phyloP scores from a whole-genome alignment of 2,797 vertebrate genomes.

The Emydoidea blandingii region DNA sequence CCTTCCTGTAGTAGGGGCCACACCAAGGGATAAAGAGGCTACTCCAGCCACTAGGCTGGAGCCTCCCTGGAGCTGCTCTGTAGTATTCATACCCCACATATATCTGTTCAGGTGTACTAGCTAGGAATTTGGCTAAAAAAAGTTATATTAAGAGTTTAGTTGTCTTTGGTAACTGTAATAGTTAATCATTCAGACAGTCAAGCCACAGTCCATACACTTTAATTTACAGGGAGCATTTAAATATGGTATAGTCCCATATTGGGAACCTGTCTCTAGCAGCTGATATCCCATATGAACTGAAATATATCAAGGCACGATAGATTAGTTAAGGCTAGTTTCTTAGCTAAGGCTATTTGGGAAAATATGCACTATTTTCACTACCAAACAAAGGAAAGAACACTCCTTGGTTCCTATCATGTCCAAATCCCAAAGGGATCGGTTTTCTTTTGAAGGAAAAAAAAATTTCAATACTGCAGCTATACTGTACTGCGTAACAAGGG shows the following conservation, averaged over 20 bases:
- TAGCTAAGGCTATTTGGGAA: not conserved
- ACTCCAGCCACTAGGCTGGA: not conserved
- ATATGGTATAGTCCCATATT: not conserved
- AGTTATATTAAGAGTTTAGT: not conserved
- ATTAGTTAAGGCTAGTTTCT: not conserved
- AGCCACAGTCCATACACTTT: not conserved
- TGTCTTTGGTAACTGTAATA: not conserved
- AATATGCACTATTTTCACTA: not conserved
- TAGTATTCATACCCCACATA: too few species aligned
- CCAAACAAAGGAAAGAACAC: not conserved
- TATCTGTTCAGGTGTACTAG: not conserved
- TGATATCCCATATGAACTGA: not conserved
- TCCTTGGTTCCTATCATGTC: not conserved
- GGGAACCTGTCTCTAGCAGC: not conserved
- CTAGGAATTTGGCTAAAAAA: not conserved
- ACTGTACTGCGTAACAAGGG: not conserved
- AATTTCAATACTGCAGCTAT: too few species aligned
- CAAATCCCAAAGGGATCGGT: too few species aligned
- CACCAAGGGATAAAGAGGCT: not conserved
- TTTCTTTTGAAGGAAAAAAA: not conserved
- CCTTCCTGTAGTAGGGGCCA: not conserved
- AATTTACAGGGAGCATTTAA: not conserved
- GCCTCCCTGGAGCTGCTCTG: not conserved
- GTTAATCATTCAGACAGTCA: not conserved
- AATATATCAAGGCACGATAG: not conserved